Evolutionary conservation across 1,140 invertebrate genomes (phyloP).

Genomic region (Drosophila oshimai): DNA sequence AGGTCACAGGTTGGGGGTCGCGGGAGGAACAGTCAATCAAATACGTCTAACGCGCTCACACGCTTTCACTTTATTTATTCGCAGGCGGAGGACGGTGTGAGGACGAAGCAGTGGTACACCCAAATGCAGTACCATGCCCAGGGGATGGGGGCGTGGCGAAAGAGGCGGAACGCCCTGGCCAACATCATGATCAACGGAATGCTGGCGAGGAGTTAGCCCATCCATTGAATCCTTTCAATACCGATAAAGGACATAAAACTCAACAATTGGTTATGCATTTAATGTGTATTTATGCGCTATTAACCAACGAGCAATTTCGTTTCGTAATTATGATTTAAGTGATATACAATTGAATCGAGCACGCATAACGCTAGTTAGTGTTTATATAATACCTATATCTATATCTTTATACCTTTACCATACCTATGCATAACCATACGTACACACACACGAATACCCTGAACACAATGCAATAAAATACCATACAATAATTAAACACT

Average conservation of each 20-base stretch:
- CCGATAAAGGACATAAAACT: constrained; percentile 4
- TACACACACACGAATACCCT: constrained; percentile 45
- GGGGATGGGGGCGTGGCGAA: constrained; percentile 95
- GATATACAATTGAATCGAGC: constrained; percentile 65
- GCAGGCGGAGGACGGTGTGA: constrained; percentile 93
- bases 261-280: constrained; percentile 59
- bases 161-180: constrained; percentile 93
- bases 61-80: constrained; percentile 81
- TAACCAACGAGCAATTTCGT: constrained; percentile 62
- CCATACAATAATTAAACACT: constrained; percentile 47
- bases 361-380: constrained; percentile 67
- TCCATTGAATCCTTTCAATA: too few relatives aligned
- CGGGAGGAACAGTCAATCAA: constrained; percentile 55
- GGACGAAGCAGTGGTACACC: constrained; percentile 94
- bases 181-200: constrained; percentile 98
- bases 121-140: constrained; percentile 95
- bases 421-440: constrained; percentile 39
- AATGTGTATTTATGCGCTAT: constrained; percentile 70
- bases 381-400: constrained; percentile 50
- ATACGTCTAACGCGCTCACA: constrained; percentile 41
- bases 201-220: constrained; percentile 83
- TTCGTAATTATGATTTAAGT: constrained; percentile 74
- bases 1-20: not conserved
- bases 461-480: constrained; percentile 50
- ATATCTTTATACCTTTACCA: constrained; percentile 22